A percentile compares a stretch with the other conserved stretches of the same genome.
phyloP scores from a whole-genome alignment of 2,797 vertebrate species.

The Dendrocincla fuliginosa region DNA sequence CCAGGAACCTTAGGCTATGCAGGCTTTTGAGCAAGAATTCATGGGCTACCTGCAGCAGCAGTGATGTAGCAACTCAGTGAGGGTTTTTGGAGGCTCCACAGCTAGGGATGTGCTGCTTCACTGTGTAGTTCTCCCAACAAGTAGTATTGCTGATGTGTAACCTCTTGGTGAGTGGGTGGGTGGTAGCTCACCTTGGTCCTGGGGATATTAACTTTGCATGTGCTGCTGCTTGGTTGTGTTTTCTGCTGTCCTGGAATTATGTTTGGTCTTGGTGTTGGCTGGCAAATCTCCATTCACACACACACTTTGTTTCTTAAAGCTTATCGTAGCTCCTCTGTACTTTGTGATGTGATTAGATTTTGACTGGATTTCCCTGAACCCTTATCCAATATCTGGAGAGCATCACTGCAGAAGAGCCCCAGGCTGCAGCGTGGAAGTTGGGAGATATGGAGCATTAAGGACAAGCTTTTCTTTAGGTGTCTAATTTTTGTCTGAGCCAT shows the following conservation, averaged over 20 bases:
- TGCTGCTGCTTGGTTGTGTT: neutral
- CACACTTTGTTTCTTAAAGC: neutral
- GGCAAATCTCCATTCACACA: slow-evolving; percentile 6
- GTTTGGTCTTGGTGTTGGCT: neutral
- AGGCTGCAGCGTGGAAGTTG: slow-evolving; percentile 32
- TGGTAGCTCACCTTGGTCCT: rapidly evolving
- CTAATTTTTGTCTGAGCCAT: slow-evolving; percentile 7
- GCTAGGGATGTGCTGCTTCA: rapidly evolving
- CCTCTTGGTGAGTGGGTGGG: rapidly evolving
- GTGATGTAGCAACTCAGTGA: neutral
- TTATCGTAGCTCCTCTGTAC: neutral
- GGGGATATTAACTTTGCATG: rapidly evolving
- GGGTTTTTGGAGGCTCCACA: neutral
- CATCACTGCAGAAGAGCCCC: slow-evolving; percentile 5
- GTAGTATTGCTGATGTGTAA: neutral
- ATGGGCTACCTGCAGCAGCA: neutral
- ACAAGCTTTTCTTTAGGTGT: neutral
- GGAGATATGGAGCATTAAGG: slow-evolving; percentile 38
- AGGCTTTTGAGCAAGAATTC: neutral
- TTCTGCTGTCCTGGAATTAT: neutral
- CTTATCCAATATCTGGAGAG: slow-evolving; percentile 66
- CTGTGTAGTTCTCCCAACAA: neutral
- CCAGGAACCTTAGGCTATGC: rapidly evolving
- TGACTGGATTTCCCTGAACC: slow-evolving; percentile 60
- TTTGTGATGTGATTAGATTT: slow-evolving; percentile 57